Evolutionary conservation across 2,888 invertebrate species (phyloP), one percentile per base, ranked within the genome.

Genomic region (Axea sp.): DNA sequence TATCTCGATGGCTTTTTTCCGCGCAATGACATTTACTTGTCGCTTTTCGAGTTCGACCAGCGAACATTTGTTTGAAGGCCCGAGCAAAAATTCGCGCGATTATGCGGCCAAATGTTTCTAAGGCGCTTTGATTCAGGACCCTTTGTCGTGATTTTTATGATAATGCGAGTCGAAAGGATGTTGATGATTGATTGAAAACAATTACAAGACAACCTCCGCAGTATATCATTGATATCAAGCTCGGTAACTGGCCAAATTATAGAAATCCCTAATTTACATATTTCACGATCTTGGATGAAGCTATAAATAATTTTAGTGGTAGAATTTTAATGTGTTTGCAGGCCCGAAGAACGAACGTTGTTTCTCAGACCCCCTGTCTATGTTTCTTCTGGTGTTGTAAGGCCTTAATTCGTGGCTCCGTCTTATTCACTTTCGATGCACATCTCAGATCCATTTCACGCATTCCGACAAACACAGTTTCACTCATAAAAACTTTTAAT

Each of bases 221-320:
- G 57, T 64, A 71, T 64, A 71, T 71, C 62, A 62, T 62, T 19
- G 30, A 30, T 76, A 73, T 75, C 73, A 76, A 51, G 62, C 73
- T 30, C 59, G 45, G 45, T 37, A 75, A 59, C 59, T 68, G 65
- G 41, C 78, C 79, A 82, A 84, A 83, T 84, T 84, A 82, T 80
- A 81, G 79, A 80, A 84, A 83, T 83, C 81, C 79, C 82, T 82
- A 83, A 82, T 82, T 84, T 84, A 82, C 82, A 81, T 71, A 62
- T 84, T 81, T 80, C 80, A 77, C 81, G 79, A 83, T 82, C 81
- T 81, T 80, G 82, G 78, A 84, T 84, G 83, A 85, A 85, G 84
- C 84, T 83, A 85, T 84, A 85, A 85, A 85, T 85, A 85, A 84
- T 84, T 83, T 81, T 71, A 75, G 78, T 80, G 80, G 75, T 81